Base-by-base conservation (phyloP, 1,140 invertebrate species). In the Drosophila nigromelanica region DNA sequence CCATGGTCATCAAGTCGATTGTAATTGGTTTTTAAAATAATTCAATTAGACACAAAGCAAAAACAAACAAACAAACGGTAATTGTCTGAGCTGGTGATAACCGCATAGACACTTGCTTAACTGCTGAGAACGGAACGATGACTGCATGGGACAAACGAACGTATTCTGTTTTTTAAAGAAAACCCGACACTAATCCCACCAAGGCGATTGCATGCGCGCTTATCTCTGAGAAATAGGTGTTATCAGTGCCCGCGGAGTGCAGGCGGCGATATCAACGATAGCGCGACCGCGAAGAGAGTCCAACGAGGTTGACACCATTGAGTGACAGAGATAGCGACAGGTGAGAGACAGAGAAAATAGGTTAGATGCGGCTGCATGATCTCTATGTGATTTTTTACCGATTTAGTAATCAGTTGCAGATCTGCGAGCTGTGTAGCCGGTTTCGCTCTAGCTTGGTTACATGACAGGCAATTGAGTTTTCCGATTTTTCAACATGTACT, bases 131-230 rank as follows among this genome's bases (percentile, higher is more conserved):
- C 69, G 40, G 48, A 69, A 51, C 76, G 76, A 51, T 63, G 73
- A 89, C 80, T 89, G 76, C 58, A 69, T 70, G 55, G 64, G 42
- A 61, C 37, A 52, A 39, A 14, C 62, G 60, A 71, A 50, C 43
- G 83, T 59, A 52, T 70, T 63, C 69, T 72, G 70, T 89, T 80
- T 89, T 87, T 87, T 77, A 89, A 89, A 89, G 83, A 74, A 87
- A 85, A 77, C 66, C 76, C 37, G 52, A 60, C 55, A 58, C 80
- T 89, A 83, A 87, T 89, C 79, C 83, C 73, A 37, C 27, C 40
- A 50, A 60, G 62, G 51, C 54, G 58, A 80, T 61, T 64, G 63
- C 58, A 60, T 14, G 48, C 47, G 42, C 45, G 76, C 85, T 86
- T 86, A 86, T 86, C 82, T 78, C 62, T 82, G 75, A 79, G 76